Evolutionary conservation across 2,113 vertebrate species (phyloP), one percentile per base, ranked within the genome.

Genomic region (Bucco capensis): DNA sequence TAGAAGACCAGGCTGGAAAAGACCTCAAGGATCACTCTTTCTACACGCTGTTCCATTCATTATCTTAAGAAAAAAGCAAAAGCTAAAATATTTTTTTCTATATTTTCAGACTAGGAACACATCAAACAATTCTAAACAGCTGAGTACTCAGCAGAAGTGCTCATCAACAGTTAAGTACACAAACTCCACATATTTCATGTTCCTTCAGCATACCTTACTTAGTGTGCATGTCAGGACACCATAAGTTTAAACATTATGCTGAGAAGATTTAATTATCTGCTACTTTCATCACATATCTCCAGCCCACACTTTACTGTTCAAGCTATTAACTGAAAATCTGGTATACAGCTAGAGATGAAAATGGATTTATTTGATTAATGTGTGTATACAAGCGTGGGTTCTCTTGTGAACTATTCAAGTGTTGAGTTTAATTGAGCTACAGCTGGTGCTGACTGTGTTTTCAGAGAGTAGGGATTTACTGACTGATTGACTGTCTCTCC

Each of bases 351-450:
- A 64, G 40, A 83, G 60, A 88, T 84, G 71, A 92, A 95, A 92
- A 95, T 90, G 46, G 72, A 87, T 95, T 96, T 95, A 71, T 92
- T 83, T 95, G 94, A 96, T 96, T 95, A 92, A 95, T 94, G 76
- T 93, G 70, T 78, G 61, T 75, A 35, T 89, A 82, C 57, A 90
- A 94, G 78, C 73, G 60, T 61, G 44, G 49, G 75, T 93, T 96
- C 91, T 96, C 93, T 69, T 89, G 95, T 93, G 94, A 96, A 89
- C 92, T 54, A 89, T 85, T 91, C 74, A 86, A 94, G 83, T 86
- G 88, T 95, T 90, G 90, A 92, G 47, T 90, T 92, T 93, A 97
- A 97, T 88, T 92, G 96, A 97, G 92, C 89, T 96, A 83, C 96
- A 95, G 92, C 95, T 96, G 94, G 95, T 87, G 74, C 88, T 77